Percentiles rank a stretch among this genome's conserved stretches.
Evolutionary conservation across 2,113 vertebrate species (phyloP).

Genomic region (Solenodon paradoxus): DNA sequence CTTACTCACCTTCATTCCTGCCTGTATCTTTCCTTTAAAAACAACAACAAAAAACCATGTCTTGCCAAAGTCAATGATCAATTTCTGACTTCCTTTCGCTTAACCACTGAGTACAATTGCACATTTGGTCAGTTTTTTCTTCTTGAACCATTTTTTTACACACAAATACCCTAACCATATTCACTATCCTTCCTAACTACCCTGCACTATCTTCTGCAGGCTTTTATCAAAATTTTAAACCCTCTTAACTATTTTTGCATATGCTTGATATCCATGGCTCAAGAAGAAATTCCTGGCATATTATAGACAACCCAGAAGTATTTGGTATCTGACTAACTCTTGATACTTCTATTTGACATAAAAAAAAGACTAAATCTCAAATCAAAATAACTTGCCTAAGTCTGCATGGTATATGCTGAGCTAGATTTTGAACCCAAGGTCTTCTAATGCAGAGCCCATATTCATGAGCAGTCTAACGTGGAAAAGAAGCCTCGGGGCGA

Average conservation of each 20-base stretch:
- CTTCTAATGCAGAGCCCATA: fast-evolving
- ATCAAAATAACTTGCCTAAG: not conserved
- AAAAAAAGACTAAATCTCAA: not conserved
- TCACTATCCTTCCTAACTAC: not conserved
- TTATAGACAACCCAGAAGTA: not conserved
- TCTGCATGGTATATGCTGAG: not conserved
- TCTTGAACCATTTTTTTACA: not conserved
- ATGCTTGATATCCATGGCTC: not conserved
- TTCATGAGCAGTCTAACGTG: fast-evolving
- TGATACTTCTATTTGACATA: not conserved
- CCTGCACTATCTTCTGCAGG: not conserved
- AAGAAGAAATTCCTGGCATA: not conserved
- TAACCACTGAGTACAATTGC: not conserved
- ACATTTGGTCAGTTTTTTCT: not conserved
- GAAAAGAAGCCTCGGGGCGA: not conserved
- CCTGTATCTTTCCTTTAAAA: not conserved
- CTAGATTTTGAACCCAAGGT: not conserved
- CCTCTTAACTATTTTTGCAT: not conserved
- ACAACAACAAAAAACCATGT: not conserved
- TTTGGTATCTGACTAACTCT: not conserved
- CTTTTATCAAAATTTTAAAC: not conserved
- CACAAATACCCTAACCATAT: not conserved
- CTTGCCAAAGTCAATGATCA: not conserved
- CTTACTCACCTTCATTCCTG: too few relatives aligned
- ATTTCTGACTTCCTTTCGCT: not conserved